A percentile compares a stretch with the other conserved stretches of the same genome.
These are phyloP conservation scores for Acrocephalus arundinaceus DNA, from an alignment of 2,113 vertebrate species.

Conservation along the genomic window DNA sequence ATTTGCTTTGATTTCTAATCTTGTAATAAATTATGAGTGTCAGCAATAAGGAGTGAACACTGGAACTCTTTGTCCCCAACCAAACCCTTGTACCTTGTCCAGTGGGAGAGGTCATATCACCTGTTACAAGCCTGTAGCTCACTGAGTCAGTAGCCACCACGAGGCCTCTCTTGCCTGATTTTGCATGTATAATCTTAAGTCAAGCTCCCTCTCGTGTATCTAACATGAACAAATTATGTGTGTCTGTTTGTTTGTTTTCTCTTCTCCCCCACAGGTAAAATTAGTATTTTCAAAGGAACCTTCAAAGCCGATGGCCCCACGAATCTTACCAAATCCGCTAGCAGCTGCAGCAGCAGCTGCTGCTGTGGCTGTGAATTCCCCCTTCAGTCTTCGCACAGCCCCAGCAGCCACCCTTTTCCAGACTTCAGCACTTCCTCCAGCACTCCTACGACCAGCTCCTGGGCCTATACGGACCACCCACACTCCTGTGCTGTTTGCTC, in stretches of 20 bases:
- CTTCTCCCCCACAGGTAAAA: conserved; percentile 80
- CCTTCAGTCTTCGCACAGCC: conserved; percentile 85
- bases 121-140: not conserved
- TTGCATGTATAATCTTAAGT: not conserved
- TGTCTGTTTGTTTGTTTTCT: conserved; percentile 36
- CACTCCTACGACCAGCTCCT: conserved; percentile 90
- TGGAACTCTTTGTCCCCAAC: not conserved
- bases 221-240: not conserved
- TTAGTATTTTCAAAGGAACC: conserved; percentile 88
- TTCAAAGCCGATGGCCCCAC: conserved; percentile 82
- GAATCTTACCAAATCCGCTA: conserved; percentile 88
- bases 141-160: not conserved
- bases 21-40: not conserved
- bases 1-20: not conserved
- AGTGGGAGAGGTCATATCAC: fast-evolving
- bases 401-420: conserved; percentile 88
- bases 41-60: not conserved
- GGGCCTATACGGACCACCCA: conserved; percentile 95
- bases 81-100: not conserved
- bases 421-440: conserved; percentile 84
- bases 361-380: conserved; percentile 82
- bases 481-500: conserved; percentile 92
- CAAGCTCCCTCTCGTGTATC: not conserved
- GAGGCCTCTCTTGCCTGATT: not conserved
- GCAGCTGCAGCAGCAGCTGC: conserved; percentile 85